Evolutionary conservation across 2,113 vertebrate genomes (phyloP).

Genomic region (Cottus gobio): DNA sequence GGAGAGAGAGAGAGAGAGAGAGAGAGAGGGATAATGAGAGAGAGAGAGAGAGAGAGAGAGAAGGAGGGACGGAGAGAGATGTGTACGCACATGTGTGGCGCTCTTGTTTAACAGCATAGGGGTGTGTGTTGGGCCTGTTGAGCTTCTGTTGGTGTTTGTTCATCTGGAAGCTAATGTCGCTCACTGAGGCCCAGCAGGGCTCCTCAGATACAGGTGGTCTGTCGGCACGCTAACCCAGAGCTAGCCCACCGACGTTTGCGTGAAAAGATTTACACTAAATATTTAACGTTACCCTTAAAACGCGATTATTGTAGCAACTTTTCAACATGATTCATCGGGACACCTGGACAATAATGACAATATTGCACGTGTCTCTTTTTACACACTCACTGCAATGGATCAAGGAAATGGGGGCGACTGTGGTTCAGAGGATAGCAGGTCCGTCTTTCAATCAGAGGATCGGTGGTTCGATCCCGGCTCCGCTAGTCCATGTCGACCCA

Average conservation of each 20-base stretch:
- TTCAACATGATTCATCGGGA: neutral
- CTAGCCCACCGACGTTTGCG: neutral
- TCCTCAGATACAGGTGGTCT: constrained; percentile 33
- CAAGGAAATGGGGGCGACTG: no score
- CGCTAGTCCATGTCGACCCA: no score
- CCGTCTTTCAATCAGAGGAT: no score
- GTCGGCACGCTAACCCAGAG: constrained; percentile 16
- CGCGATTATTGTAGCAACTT: neutral
- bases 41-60: constrained; percentile 30
- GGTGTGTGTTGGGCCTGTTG: constrained; percentile 8
- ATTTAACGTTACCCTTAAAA: neutral
- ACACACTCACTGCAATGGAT: neutral
- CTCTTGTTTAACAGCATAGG: constrained; percentile 14
- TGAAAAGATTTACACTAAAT: neutral
- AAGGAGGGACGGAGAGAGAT: neutral
- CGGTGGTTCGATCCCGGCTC: no score
- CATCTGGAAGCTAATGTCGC: constrained; percentile 54
- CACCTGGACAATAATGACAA: neutral
- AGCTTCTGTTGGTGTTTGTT: constrained; percentile 62
- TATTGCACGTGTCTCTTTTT: neutral
- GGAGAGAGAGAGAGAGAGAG: constrained; percentile 30
- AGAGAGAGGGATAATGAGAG: constrained; percentile 7
- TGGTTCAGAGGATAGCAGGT: no score
- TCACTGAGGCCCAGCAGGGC: constrained; percentile 47
- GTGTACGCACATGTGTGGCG: constrained; percentile 8